Base-by-base conservation (phyloP, 2,797 vertebrate genomes). In the Anguilla marmorata region DNA sequence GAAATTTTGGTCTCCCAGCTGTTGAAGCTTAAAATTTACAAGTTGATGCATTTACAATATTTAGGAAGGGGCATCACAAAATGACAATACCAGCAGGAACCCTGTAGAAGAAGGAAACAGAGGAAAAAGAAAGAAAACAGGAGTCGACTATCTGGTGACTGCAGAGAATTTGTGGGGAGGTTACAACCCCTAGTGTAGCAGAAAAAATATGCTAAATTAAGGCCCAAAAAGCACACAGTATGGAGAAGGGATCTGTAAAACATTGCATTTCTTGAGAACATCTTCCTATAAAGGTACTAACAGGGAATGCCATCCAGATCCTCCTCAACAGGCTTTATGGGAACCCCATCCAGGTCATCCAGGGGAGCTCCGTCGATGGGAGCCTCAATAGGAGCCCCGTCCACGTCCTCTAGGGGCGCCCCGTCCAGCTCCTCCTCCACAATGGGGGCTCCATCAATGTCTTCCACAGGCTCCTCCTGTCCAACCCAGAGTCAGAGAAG, bases 301-400 rank as follows among this genome's bases (percentile, higher is more conserved):
- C 99, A 95, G 87, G 98, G 98, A 93, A 99, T 94, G 88, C 98
- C 98, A 92, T 99, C 98, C 27, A 99, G 95, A 92, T 99, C 98
- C 11, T 99, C 98, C 91, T 99, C 98, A 88, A 97, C 92, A 0
- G 95, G 94, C 90, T 98, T 99, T 92, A 99, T 99, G 52, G 99
- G 98, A 89, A 99, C 94, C 76, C 99, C 99, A 86, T 99, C 99
- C 1, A 99, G 94, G 90, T 99, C 98, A 87, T 99, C 98, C 66
- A 96, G 89, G 0, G 90, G 92, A 19, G 93, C 94, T 50, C 95
- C 94, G 82, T 98, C 97, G 58, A 98, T 97, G 37, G 96, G 96
- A 88, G 97, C 97, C 9, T 99, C 98, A 27, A 99, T 96, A 11
- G 98, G 98, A 90, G 98, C 94, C 16, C 98, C 98, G 87, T 99